Base-by-base conservation (phyloP, 2,888 invertebrate species). In the Cetonia aurata region DNA sequence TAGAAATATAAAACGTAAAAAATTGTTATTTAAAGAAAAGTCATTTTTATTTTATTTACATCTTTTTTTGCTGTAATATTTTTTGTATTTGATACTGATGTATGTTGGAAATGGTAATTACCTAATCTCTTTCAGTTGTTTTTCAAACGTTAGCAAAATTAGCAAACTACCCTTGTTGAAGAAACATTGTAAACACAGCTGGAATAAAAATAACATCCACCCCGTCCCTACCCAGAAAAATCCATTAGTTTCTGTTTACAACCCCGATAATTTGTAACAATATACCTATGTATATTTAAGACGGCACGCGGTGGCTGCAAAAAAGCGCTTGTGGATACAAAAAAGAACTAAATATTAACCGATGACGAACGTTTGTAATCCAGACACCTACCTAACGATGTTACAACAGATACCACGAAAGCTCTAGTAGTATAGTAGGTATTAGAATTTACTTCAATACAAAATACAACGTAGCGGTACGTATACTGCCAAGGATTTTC, bases 191-290 rank as follows among this genome's bases (percentile, higher is more conserved):
- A 60, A 60, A 60, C 53, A 69, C 69, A 69, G 69, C 69, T 69
- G 69, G 19, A 53, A 59, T 50, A 68, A 69, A 69, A 69, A 60
- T 31, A 57, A 52, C 48, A 52, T 31, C 69, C 48, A 60, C 60
- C 69, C 69, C 60, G 60, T 67, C 67, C 56, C 56, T 33, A 17
- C 12, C 50, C 33, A 33, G 55, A 69, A 62, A 71, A 71, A 73
- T 72, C 73, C 72, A 73, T 73, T 73, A 73, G 73, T 69, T 48
- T 17, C 42, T 70, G 59, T 68, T 70, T 67, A 70, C 72, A 67
- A 19, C 52, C 70, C 52, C 13, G 60, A 59, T 56, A 74, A 74
- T 72, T 74, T 71, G 74, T 74, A 74, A 74, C 72, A 71, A 59
- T 73, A 74, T 74, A 25, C 25, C 25, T 25, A 25, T 25, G 25